Percentiles rank a stretch among this genome's conserved stretches.
These are phyloP conservation scores for Blera fallax DNA, from an alignment of 2,888 invertebrate genomes.

Conservation along the genomic window DNA sequence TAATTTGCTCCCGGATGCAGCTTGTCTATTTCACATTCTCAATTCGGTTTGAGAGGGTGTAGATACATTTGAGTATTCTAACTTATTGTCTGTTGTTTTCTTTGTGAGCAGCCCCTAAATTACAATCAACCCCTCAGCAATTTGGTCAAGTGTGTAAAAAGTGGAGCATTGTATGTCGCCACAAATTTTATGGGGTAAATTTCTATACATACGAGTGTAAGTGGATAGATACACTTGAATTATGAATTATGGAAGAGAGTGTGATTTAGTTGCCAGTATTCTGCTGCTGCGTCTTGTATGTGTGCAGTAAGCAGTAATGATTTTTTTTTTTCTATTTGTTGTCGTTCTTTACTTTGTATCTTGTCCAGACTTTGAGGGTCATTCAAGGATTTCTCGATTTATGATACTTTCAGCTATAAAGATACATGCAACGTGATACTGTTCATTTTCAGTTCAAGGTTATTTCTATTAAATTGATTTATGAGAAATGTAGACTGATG, in stretches of 20 bases:
- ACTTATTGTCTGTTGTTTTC: not conserved
- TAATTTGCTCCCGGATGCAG: constrained; percentile 19
- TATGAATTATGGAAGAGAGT: not conserved
- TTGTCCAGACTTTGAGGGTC: constrained; percentile 1
- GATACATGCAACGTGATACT: not conserved
- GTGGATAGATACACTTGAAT: not conserved
- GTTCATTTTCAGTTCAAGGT: constrained; percentile 23
- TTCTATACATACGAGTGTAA: not conserved
- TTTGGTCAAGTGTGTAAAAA: not conserved
- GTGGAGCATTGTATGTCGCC: not conserved
- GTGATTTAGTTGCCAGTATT: not conserved
- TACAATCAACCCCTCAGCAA: constrained; percentile 1
- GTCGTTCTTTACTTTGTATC: not conserved
- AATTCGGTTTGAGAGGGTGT: not conserved
- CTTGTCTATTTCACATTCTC: not conserved
- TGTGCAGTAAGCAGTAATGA: constrained; percentile 1
- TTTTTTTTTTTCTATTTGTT: not conserved
- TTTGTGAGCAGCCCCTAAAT: not conserved
- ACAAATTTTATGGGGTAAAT: not conserved
- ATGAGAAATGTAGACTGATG: not conserved
- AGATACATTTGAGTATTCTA: not conserved
- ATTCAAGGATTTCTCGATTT: constrained; percentile 25
- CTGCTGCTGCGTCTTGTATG: not conserved
- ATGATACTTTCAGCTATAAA: not conserved
- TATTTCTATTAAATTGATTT: constrained; percentile 13